Evolutionary conservation across 2,113 vertebrate genomes (phyloP).

Genomic region (Phocoena phocoena): DNA sequence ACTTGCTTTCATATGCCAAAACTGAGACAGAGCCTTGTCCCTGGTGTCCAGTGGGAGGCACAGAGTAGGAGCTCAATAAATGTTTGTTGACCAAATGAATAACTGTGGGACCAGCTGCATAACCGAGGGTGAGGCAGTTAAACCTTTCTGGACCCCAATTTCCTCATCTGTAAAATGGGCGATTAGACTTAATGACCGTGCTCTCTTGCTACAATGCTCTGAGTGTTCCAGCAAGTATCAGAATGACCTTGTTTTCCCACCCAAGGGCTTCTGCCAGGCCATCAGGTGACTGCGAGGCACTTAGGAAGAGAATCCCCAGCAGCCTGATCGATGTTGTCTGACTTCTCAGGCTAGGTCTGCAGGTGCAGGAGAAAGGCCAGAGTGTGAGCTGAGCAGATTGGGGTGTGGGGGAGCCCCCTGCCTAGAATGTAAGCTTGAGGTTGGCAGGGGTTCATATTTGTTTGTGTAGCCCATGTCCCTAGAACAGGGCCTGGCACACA

Average conservation of each 20-base stretch:
- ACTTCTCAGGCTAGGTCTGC: neutral
- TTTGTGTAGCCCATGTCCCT: neutral
- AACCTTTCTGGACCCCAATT: neutral
- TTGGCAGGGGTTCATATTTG: neutral
- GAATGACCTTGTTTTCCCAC: conserved; percentile 2
- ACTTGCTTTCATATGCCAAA: too few species aligned
- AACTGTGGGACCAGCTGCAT: neutral
- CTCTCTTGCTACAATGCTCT: neutral
- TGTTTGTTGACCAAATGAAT: neutral
- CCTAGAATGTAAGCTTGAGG: neutral
- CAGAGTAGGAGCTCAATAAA: neutral
- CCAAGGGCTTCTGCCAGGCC: neutral
- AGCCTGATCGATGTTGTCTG: neutral
- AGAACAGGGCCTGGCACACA: neutral
- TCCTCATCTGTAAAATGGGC: conserved; percentile 57
- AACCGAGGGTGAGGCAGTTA: neutral
- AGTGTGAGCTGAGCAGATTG: neutral
- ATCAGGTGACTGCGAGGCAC: neutral
- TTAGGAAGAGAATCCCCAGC: neutral
- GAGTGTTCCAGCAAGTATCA: neutral
- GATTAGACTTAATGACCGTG: neutral
- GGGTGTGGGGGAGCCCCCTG: neutral
- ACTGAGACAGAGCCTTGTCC: neutral
- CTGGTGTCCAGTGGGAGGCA: neutral
- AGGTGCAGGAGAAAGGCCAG: neutral